phyloP scores from a whole-genome alignment of 2,797 vertebrate genomes.

The Lepus oiostolus region DNA sequence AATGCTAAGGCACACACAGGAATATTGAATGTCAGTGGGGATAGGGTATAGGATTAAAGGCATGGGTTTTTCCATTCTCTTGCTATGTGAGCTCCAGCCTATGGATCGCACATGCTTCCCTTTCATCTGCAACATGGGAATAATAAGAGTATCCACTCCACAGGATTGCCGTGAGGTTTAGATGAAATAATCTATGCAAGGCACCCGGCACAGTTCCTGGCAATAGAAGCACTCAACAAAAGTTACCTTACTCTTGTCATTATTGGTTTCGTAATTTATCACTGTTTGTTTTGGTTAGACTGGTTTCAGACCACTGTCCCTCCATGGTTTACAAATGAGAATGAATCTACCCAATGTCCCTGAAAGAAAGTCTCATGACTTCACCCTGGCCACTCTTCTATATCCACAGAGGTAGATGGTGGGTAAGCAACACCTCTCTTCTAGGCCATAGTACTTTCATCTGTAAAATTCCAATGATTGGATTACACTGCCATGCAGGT shows the following conservation, averaged over 20 bases:
- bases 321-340: too few relatives aligned
- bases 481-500: neutral
- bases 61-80: neutral
- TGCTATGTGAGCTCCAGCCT: neutral
- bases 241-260: neutral
- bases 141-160: neutral
- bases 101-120: neutral
- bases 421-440: neutral
- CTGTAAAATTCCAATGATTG: conserved; percentile 1
- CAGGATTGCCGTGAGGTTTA: neutral
- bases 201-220: neutral
- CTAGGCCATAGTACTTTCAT: neutral
- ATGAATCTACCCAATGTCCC: too few relatives aligned
- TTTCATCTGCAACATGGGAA: neutral
- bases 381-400: too few relatives aligned
- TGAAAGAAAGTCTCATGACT: too few relatives aligned
- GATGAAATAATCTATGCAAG: conserved; percentile 14
- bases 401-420: neutral
- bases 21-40: neutral
- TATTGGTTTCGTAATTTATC: neutral
- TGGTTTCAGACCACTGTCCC: neutral
- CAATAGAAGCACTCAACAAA: neutral
- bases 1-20: neutral
- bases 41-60: neutral
- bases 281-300: conserved; percentile 9